Evolutionary conservation across 2,113 vertebrate species (phyloP).

Genomic region (Passer domesticus): DNA sequence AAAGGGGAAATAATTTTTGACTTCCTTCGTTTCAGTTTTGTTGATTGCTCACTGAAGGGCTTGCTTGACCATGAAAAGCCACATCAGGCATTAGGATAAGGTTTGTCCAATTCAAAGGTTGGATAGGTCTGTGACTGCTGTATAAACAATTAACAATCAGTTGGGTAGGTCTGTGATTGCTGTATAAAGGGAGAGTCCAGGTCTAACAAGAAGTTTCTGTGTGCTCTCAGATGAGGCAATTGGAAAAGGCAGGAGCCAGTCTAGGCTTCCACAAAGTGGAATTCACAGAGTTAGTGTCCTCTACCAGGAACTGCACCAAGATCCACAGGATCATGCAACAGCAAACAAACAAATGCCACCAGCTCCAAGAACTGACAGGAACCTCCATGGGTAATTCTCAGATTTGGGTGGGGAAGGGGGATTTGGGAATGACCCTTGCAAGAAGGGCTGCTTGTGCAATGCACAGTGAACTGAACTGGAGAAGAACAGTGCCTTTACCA

Average conservation of each 20-base stretch:
- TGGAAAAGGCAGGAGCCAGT: not conserved
- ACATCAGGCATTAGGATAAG: not conserved
- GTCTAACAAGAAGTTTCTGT: not conserved
- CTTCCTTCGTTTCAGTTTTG: conserved; percentile 34
- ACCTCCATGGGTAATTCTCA: not conserved
- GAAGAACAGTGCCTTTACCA: not conserved
- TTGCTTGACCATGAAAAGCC: not conserved
- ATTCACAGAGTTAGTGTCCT: not conserved
- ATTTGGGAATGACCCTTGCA: not conserved
- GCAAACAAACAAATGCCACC: not conserved
- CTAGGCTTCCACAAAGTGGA: not conserved
- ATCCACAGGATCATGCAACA: not conserved
- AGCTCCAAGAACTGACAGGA: not conserved
- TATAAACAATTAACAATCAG: not conserved
- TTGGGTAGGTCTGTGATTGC: not conserved
- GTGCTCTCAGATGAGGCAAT: not conserved
- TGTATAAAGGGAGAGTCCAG: not conserved
- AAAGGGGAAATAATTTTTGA: not conserved
- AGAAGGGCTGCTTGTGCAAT: not conserved
- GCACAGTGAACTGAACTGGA: not conserved
- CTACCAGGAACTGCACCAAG: not conserved
- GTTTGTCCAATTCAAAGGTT: not conserved
- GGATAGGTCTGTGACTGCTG: not conserved
- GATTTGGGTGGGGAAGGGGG: not conserved
- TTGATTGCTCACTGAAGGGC: not conserved